Evolutionary conservation across 2,888 invertebrate genomes (phyloP).

Genomic region (Pycnomerus fuliginosus): DNA sequence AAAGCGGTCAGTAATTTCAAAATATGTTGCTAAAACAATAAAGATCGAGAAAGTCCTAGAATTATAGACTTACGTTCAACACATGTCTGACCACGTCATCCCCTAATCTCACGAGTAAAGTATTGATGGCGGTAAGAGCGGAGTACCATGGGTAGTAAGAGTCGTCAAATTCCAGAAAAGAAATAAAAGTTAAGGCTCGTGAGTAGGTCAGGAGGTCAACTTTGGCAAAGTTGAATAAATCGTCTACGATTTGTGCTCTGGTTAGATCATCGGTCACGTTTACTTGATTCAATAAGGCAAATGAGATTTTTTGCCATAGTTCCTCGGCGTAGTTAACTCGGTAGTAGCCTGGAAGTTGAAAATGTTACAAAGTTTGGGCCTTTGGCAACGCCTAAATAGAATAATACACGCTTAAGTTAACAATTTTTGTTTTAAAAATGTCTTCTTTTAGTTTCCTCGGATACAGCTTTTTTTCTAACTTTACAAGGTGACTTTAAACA

Average conservation of each 20-base stretch:
- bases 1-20: neutral
- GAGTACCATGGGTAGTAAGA: constrained; percentile 75
- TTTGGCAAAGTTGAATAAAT: constrained; percentile 65
- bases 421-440: no score
- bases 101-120: constrained; percentile 24
- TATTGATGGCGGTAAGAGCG: constrained; percentile 48
- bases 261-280: constrained; percentile 49
- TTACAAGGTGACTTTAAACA: no score
- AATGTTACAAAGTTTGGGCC: no score
- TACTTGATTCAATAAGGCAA: constrained; percentile 53
- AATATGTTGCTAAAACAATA: constrained; percentile 38
- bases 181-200: constrained; percentile 62
- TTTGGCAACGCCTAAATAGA: no score
- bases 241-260: constrained; percentile 75
- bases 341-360: constrained; percentile 63
- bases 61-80: no score
- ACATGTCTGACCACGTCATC: constrained; percentile 12
- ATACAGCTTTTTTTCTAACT: no score
- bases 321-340: constrained; percentile 68
- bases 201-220: constrained; percentile 56
- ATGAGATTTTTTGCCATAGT: constrained; percentile 64
- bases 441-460: no score
- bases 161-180: constrained; percentile 66
- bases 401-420: no score
- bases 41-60: neutral